phyloP scores from a whole-genome alignment of 2,113 vertebrate genomes.

The Myrmecobius fasciatus region DNA sequence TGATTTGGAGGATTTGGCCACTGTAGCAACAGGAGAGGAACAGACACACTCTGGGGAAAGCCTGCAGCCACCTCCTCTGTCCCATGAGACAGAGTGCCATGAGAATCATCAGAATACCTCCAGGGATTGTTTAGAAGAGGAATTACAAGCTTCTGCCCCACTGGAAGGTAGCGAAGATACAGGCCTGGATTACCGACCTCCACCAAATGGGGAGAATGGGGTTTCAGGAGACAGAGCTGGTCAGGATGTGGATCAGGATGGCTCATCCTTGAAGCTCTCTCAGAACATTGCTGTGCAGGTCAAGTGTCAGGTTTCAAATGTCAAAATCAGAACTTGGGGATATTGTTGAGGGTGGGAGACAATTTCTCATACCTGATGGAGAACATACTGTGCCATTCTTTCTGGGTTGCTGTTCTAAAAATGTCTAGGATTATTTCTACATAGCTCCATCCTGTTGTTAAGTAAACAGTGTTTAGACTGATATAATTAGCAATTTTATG shows the following conservation, averaged over 20 bases:
- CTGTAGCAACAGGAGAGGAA: conserved; percentile 69
- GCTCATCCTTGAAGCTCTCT: conserved; percentile 76
- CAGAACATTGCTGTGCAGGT: conserved; percentile 87
- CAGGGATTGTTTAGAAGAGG: conserved; percentile 69
- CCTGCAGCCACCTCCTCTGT: conserved; percentile 50
- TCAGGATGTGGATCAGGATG: conserved; percentile 79
- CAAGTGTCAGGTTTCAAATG: conserved; percentile 69
- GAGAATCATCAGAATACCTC: conserved; percentile 63
- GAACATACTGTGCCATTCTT: background rate
- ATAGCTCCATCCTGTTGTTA: conserved; percentile 33
- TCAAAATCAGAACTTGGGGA: conserved; percentile 32
- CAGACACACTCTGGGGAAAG: conserved; percentile 56
- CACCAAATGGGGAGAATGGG: conserved; percentile 67
- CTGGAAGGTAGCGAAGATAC: conserved; percentile 74
- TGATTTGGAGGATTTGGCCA: conserved; percentile 74
- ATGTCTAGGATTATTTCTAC: conserved; percentile 7
- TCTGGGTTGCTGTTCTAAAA: background rate
- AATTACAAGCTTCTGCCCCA: conserved; percentile 63
- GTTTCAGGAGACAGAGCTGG: conserved; percentile 73
- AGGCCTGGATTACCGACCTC: conserved; percentile 72
- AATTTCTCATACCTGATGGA: conserved; percentile 50
- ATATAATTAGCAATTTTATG: conserved; percentile 30
- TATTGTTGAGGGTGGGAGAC: conserved; percentile 30
- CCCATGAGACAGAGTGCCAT: conserved; percentile 64
- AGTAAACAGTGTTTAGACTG: conserved; percentile 4